Conservation (phyloP, 2,113 vertebrate genomes). For the Astur gentilis region DNA sequence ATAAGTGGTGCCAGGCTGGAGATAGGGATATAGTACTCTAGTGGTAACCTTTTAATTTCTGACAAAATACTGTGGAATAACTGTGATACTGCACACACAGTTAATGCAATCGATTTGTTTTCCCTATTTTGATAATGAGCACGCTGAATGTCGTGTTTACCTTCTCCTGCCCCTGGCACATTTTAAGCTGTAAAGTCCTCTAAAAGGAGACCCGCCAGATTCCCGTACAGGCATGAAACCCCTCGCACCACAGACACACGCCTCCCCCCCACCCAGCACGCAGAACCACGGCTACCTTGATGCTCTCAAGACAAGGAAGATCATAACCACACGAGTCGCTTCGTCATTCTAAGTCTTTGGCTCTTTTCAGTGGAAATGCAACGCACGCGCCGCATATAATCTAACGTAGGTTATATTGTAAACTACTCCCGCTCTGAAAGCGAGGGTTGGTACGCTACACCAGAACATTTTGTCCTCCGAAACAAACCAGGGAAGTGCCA, state of each 20-base stretch:
- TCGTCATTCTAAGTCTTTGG: background rate
- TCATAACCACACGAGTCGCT: background rate
- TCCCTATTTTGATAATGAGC: constrained; percentile 41
- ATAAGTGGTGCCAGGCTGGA: constrained; percentile 54
- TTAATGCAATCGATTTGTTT: constrained; percentile 52
- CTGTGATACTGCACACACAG: background rate
- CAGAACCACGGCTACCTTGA: background rate
- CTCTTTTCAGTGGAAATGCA: too few relatives aligned
- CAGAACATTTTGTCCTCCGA: too few relatives aligned
- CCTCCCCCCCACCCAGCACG: background rate
- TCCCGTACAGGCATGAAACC: background rate
- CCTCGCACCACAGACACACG: background rate
- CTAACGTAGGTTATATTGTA: too few relatives aligned
- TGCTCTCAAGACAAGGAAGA: constrained; percentile 6
- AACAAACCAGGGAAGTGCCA: too few relatives aligned
- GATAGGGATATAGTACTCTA: constrained; percentile 48
- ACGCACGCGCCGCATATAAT: too few relatives aligned
- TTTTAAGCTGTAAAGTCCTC: background rate
- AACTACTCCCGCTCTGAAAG: too few relatives aligned
- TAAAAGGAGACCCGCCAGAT: background rate
- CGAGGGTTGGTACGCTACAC: too few relatives aligned
- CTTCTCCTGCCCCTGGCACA: background rate
- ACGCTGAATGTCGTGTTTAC: background rate
- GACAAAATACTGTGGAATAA: constrained; percentile 47
- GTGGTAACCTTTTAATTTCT: constrained; percentile 73